phyloP scores from a whole-genome alignment of 1,140 invertebrate species.

The Drosophila orena region DNA sequence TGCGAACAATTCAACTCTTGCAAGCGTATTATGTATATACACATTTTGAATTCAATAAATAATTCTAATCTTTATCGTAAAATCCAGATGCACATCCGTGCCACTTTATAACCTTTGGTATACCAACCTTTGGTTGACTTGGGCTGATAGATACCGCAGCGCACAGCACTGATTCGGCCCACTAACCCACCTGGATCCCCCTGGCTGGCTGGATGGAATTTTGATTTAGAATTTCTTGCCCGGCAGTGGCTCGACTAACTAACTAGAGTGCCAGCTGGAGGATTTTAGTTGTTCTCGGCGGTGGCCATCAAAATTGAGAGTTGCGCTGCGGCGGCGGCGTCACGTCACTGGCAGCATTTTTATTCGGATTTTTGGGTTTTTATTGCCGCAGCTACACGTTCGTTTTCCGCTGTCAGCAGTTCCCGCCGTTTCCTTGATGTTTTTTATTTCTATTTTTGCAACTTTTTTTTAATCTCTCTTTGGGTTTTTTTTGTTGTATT shows the following conservation, averaged over 20 bases:
- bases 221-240: slow-evolving; percentile 75
- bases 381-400: slow-evolving; percentile 42
- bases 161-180: slow-evolving; percentile 9
- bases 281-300: slow-evolving; percentile 52
- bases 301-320: slow-evolving; percentile 59
- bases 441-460: slow-evolving; percentile 21
- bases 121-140: too few relatives aligned
- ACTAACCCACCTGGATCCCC: slow-evolving; percentile 39
- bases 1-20: neutral
- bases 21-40: neutral
- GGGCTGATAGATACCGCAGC: neutral
- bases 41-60: too few relatives aligned
- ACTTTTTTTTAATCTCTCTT: slow-evolving; percentile 15
- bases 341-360: slow-evolving; percentile 64
- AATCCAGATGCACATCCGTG: too few relatives aligned
- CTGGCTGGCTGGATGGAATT: slow-evolving; percentile 58
- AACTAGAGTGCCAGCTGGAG: slow-evolving; percentile 51
- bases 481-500: neutral
- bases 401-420: slow-evolving; percentile 62
- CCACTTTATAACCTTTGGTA: neutral
- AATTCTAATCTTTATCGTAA: too few relatives aligned
- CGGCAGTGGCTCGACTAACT: slow-evolving; percentile 54
- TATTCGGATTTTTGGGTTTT: slow-evolving; percentile 74
- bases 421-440: slow-evolving; percentile 51
- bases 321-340: slow-evolving; percentile 37